These are phyloP conservation scores for Drosophila pectinifera DNA, from an alignment of 1,140 invertebrate species.

Conservation along the genomic window DNA sequence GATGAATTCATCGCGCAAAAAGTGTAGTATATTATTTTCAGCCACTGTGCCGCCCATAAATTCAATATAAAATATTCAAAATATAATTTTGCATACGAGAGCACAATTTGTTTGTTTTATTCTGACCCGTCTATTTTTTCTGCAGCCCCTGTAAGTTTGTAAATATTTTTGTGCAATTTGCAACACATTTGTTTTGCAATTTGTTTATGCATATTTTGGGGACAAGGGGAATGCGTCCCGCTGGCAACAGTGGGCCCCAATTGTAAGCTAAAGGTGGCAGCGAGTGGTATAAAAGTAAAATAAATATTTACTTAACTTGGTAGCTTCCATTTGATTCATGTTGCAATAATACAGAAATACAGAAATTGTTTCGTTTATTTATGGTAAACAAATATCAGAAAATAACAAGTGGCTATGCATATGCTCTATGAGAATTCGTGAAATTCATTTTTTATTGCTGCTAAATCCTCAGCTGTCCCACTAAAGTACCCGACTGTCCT, in stretches of 20 bases:
- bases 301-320: slow-evolving; percentile 16
- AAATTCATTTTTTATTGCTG: no score
- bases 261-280: neutral
- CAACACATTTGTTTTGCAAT: slow-evolving; percentile 41
- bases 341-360: slow-evolving; percentile 2
- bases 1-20: slow-evolving; percentile 43
- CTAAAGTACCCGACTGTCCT: neutral
- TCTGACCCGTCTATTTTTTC: slow-evolving; percentile 19
- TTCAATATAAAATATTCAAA: slow-evolving; percentile 63
- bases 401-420: neutral
- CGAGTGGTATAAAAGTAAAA: slow-evolving; percentile 2
- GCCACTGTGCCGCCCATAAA: slow-evolving; percentile 20
- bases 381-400: neutral
- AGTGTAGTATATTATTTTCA: slow-evolving; percentile 23
- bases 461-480: no score
- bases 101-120: slow-evolving; percentile 25
- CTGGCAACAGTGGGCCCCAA: slow-evolving; percentile 2
- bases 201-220: slow-evolving; percentile 31
- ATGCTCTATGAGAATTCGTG: no score
- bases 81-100: slow-evolving; percentile 44
- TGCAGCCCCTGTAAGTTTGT: slow-evolving; percentile 36
- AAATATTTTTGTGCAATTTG: slow-evolving; percentile 58
- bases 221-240: neutral
- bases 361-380: neutral
- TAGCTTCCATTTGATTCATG: neutral